phyloP scores from a whole-genome alignment of 2,888 invertebrate genomes.

The Griposia aprilina region DNA sequence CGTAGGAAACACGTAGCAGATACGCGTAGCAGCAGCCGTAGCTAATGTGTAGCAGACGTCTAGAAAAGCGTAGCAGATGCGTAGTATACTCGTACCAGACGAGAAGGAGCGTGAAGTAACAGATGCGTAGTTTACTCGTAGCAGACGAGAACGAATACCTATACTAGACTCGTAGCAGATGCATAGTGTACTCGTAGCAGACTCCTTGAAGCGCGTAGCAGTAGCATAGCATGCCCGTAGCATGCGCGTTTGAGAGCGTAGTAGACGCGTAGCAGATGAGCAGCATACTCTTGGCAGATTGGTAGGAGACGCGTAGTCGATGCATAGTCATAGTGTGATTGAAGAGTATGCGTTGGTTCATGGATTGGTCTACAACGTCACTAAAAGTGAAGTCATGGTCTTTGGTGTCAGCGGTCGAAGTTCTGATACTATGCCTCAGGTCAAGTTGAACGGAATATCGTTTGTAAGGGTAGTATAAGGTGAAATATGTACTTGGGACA shows the following conservation, averaged over 20 bases:
- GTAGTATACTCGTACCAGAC: not conserved
- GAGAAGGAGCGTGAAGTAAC: not conserved
- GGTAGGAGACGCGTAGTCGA: not conserved
- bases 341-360: too few relatives aligned
- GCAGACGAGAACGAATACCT: not conserved
- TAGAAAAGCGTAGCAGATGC: not conserved
- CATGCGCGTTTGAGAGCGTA: not conserved
- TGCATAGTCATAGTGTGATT: not conserved
- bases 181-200: not conserved
- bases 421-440: too few relatives aligned
- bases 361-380: too few relatives aligned
- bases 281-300: not conserved
- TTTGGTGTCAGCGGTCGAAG: too few relatives aligned
- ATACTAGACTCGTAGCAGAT: not conserved
- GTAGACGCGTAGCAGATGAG: not conserved
- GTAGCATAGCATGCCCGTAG: not conserved
- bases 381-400: too few relatives aligned
- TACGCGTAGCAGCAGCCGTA: not conserved
- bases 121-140: not conserved
- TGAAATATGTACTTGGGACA: too few relatives aligned
- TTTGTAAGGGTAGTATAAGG: too few relatives aligned
- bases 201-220: not conserved
- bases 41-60: not conserved
- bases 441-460: too few relatives aligned
- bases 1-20: not conserved